phyloP scores from a whole-genome alignment of 2,113 vertebrate species.

The Perognathus longimembris region DNA sequence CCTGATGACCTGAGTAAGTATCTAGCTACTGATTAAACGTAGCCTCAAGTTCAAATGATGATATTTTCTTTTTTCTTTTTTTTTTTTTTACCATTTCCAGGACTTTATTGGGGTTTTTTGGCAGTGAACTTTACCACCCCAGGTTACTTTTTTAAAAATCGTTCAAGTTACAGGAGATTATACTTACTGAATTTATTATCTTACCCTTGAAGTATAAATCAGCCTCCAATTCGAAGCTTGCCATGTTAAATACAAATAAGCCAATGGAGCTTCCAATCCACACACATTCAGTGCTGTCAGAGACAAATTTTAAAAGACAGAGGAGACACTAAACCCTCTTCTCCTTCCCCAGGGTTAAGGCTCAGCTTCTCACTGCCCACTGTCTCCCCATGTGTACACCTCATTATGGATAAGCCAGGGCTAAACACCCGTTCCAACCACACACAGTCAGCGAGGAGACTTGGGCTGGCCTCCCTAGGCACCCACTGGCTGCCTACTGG shows the following conservation, averaged over 20 bases:
- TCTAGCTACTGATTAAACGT: fast-evolving
- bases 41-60: background rate
- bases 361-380: background rate
- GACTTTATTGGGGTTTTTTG: too few relatives aligned
- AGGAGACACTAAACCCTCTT: background rate
- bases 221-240: slow-evolving; percentile 89
- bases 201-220: slow-evolving; percentile 89
- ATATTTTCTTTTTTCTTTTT: background rate
- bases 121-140: too few relatives aligned
- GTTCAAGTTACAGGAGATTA: background rate
- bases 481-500: background rate
- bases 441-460: fast-evolving
- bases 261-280: slow-evolving; percentile 92
- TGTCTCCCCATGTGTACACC: too few relatives aligned
- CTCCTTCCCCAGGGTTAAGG: background rate
- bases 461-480: fast-evolving
- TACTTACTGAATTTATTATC: background rate
- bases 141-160: background rate
- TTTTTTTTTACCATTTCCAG: too few relatives aligned
- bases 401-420: too few relatives aligned
- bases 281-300: slow-evolving; percentile 80
- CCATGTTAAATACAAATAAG: slow-evolving; percentile 90
- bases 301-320: slow-evolving; percentile 65
- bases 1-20: background rate
- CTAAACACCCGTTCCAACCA: too few relatives aligned